Percentiles rank a stretch among this genome's conserved stretches.
phyloP scores from a whole-genome alignment of 2,888 invertebrate species.

The Lapara coniferarum region DNA sequence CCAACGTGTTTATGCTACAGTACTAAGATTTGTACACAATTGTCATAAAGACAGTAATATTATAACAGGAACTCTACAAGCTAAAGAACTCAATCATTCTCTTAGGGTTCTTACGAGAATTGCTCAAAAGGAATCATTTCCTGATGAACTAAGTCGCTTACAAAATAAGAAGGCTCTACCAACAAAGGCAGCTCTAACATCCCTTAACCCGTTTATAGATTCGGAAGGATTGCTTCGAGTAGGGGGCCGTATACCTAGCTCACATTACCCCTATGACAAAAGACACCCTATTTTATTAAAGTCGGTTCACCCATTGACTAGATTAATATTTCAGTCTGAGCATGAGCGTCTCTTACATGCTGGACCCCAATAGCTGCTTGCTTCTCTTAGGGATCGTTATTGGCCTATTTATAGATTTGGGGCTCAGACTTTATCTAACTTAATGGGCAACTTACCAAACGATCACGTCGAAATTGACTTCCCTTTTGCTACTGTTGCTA shows the following conservation, averaged over 20 bases:
- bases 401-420: slow-evolving; percentile 31
- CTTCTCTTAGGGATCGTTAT: slow-evolving; percentile 28
- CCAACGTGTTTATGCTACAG: neutral
- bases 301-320: slow-evolving; percentile 29
- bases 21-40: neutral
- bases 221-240: neutral
- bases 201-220: neutral
- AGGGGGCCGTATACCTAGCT: slow-evolving; percentile 4
- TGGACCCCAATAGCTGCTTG: slow-evolving; percentile 32
- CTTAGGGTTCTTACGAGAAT: neutral
- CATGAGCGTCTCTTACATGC: slow-evolving; percentile 32
- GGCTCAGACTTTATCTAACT: slow-evolving; percentile 24
- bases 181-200: neutral
- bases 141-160: neutral
- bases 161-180: neutral
- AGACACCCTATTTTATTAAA: slow-evolving; percentile 32
- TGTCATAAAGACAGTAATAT: neutral
- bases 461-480: slow-evolving; percentile 26
- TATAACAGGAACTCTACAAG: neutral
- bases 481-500: slow-evolving; percentile 35
- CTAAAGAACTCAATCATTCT: neutral
- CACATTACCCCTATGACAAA: neutral
- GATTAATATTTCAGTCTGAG: slow-evolving; percentile 30
- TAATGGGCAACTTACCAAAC: slow-evolving; percentile 33
- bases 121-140: neutral